A percentile compares a stretch with the other conserved stretches of the same genome.
Evolutionary conservation across 2,113 vertebrate species (phyloP).

Genomic region (Lepus americanus): DNA sequence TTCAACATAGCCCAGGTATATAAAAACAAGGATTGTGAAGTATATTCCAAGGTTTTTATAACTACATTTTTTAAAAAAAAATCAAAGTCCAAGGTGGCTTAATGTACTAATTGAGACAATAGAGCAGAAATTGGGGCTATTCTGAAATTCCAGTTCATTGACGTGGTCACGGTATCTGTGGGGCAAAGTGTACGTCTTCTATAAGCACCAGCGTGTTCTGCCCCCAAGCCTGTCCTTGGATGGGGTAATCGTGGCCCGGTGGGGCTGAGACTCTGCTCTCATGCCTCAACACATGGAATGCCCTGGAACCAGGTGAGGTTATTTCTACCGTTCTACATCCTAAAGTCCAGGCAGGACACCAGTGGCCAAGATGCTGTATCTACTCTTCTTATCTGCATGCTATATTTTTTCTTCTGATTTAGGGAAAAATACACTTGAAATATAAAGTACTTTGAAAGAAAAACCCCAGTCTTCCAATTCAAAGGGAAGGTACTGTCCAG

Average conservation of each 20-base stretch:
- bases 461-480: background rate
- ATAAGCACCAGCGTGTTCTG: background rate
- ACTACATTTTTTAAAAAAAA: slow-evolving; percentile 15
- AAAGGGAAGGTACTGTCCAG: background rate
- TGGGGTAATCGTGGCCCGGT: background rate
- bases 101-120: background rate
- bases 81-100: background rate
- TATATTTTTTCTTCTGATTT: background rate
- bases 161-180: background rate
- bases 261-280: background rate
- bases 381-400: background rate
- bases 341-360: background rate
- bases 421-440: slow-evolving; percentile 14
- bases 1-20: background rate
- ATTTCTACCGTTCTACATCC: background rate
- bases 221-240: background rate
- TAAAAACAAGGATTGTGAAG: slow-evolving; percentile 52
- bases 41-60: background rate
- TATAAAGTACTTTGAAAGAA: background rate
- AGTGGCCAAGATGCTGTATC: background rate
- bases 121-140: background rate
- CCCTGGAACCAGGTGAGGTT: background rate
- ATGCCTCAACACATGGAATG: background rate
- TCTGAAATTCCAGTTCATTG: background rate
- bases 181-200: background rate